Conservation (phyloP, 2,113 vertebrate species). For the Ondatra zibethicus region DNA sequence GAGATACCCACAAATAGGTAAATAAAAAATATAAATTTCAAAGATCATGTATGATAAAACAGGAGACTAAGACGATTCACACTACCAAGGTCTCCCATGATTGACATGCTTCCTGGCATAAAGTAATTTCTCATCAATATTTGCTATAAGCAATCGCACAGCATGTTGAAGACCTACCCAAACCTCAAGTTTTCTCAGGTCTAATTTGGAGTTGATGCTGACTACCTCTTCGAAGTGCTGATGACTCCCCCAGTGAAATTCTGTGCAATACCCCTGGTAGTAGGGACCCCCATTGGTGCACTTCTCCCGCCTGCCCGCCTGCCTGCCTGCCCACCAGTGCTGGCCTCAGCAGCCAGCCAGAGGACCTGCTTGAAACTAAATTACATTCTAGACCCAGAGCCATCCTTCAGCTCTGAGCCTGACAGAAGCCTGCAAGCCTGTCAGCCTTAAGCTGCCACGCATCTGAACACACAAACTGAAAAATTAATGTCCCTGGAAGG, state of each 20-base stretch:
- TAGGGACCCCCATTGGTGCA: accelerated
- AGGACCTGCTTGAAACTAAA: not conserved
- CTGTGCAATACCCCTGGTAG: not conserved
- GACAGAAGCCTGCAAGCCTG: not conserved
- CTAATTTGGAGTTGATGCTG: not conserved
- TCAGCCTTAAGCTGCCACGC: conserved; percentile 24
- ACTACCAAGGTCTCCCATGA: too few species aligned
- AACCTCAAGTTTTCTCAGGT: not conserved
- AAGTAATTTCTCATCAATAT: not conserved
- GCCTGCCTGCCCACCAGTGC: not conserved
- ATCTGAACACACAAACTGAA: conserved; percentile 63
- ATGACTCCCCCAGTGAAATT: not conserved
- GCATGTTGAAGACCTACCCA: accelerated
- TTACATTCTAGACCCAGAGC: conserved; percentile 43
- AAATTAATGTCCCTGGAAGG: conserved; percentile 69
- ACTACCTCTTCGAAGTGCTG: not conserved
- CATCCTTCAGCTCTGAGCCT: conserved; percentile 23
- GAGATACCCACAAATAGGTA: not conserved
- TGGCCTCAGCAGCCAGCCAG: not conserved
- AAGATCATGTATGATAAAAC: not conserved
- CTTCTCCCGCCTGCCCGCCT: not conserved
- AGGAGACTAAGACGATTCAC: not conserved
- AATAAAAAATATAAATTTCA: not conserved
- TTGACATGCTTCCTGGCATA: not conserved
- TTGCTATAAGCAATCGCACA: not conserved